A percentile compares a stretch with the other conserved stretches of the same genome.
Conservation (phyloP, 2,797 vertebrate species). For the Cynopterus sphinx region DNA sequence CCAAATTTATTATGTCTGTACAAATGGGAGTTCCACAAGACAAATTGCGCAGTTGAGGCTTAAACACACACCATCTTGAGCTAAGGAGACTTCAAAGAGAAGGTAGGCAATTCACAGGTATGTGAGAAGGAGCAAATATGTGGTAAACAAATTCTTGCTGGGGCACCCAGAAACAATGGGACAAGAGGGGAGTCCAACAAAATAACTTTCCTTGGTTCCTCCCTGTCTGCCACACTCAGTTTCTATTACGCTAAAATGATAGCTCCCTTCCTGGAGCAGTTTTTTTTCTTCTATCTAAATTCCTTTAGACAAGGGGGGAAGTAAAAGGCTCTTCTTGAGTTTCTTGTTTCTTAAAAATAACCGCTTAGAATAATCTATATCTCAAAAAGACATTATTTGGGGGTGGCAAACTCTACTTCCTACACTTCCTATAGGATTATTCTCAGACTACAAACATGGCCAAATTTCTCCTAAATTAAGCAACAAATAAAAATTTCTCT, state of each 20-base stretch:
- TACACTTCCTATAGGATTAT: neutral
- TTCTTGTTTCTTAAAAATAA: neutral
- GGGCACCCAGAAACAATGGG: neutral
- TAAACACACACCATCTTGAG: neutral
- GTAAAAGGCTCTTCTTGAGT: neutral
- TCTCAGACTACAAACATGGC: neutral
- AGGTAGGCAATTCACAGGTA: too few species aligned
- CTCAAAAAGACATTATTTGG: neutral
- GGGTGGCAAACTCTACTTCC: neutral
- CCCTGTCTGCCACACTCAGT: neutral
- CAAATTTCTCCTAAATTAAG: constrained; percentile 7
- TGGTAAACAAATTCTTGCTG: neutral
- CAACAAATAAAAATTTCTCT: neutral
- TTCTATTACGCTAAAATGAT: neutral
- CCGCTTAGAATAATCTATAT: neutral
- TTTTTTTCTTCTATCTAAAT: neutral
- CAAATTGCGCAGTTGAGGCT: neutral
- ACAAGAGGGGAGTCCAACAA: too few species aligned
- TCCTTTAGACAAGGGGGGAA: neutral
- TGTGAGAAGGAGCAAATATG: neutral
- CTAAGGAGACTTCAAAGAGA: too few species aligned
- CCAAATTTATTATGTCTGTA: too few species aligned
- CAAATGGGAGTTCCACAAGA: too few species aligned
- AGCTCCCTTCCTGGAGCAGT: neutral
- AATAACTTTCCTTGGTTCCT: neutral